Percentiles rank a stretch among this genome's conserved stretches.
phyloP scores from a whole-genome alignment of 2,888 invertebrate genomes.

The Acanthococcus lagerstroemiae region DNA sequence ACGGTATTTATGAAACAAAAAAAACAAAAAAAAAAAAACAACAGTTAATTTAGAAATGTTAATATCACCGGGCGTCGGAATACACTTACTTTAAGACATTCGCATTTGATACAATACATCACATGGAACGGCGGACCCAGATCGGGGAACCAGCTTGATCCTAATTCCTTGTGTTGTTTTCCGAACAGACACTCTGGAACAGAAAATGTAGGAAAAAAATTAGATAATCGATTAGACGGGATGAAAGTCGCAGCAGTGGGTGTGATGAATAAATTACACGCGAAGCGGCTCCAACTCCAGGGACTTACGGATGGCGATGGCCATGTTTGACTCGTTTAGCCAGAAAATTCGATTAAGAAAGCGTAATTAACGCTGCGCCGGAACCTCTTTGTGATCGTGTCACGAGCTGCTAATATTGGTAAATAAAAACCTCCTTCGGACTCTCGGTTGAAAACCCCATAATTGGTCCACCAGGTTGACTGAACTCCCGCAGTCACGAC shows the following conservation, averaged over 20 bases:
- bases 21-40: no score
- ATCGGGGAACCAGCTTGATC: slow-evolving; percentile 85
- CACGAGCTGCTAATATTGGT: no score
- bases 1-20: no score
- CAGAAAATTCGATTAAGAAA: background rate
- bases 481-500: no score
- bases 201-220: slow-evolving; percentile 39
- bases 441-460: background rate
- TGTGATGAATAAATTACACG: slow-evolving; percentile 17
- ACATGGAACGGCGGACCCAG: slow-evolving; percentile 87
- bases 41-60: no score
- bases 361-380: background rate
- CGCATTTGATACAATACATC: slow-evolving; percentile 91
- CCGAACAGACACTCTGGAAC: slow-evolving; percentile 88
- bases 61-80: no score
- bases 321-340: slow-evolving; percentile 6
- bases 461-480: background rate
- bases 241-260: slow-evolving; percentile 3
- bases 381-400: no score
- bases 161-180: slow-evolving; percentile 73
- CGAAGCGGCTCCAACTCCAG: slow-evolving; percentile 8
- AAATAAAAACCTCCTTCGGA: no score
- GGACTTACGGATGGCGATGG: background rate
- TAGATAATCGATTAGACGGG: background rate
- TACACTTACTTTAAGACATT: slow-evolving; percentile 70